Evolutionary conservation across 2,113 vertebrate species (phyloP).

Genomic region (Gymnarchus niloticus): DNA sequence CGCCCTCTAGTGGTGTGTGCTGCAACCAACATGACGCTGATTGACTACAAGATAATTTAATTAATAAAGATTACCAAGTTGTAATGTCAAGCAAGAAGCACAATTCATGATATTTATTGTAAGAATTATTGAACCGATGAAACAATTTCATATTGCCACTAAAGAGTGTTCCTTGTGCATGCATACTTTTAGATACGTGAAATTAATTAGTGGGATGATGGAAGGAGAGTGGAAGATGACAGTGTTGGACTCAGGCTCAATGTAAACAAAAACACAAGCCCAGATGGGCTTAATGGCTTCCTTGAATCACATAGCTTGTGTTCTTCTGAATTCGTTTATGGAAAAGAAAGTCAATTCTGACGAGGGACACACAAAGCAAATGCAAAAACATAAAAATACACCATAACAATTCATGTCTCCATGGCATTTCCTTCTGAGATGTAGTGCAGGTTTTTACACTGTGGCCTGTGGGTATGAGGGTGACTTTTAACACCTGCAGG

Average conservation of each 20-base stretch:
- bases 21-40: neutral
- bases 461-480: neutral
- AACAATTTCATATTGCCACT: neutral
- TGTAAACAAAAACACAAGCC: neutral
- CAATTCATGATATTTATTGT: neutral
- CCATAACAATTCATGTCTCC: neutral
- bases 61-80: neutral
- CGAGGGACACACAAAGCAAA: neutral
- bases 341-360: neutral
- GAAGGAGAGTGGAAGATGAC: neutral
- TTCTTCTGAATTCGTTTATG: neutral
- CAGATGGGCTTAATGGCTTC: neutral
- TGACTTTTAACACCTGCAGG: neutral
- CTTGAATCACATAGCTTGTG: neutral
- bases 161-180: neutral
- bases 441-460: neutral
- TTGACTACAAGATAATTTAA: neutral
- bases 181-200: neutral
- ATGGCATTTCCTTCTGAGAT: neutral
- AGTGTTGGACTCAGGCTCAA: neutral
- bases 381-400: neutral
- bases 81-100: neutral
- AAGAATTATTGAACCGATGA: neutral
- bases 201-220: neutral
- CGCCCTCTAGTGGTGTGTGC: too few species aligned